Conservation (phyloP, 2,888 invertebrate species). For the Erebia epiphron region DNA sequence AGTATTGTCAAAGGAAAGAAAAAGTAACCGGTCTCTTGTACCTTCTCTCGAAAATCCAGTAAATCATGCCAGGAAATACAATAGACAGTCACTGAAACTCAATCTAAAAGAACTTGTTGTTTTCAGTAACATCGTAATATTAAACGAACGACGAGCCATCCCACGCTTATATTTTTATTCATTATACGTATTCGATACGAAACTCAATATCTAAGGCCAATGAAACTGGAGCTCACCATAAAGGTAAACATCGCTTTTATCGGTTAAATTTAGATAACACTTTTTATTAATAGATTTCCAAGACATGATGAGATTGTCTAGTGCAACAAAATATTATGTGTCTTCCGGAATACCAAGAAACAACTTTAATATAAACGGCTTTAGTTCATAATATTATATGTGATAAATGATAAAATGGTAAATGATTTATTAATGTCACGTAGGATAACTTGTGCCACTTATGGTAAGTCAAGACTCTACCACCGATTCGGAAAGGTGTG, state of each 20-base stretch:
- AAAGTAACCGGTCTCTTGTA: too few species aligned
- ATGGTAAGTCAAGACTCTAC: too few species aligned
- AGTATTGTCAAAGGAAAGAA: too few species aligned
- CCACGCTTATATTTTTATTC: conserved; percentile 18
- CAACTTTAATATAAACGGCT: too few species aligned
- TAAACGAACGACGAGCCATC: background rate
- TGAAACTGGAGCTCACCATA: conserved; percentile 41
- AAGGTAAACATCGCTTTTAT: conserved; percentile 41
- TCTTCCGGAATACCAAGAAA: background rate
- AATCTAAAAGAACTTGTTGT: background rate
- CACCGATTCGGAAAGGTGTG: too few species aligned
- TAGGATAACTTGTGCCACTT: too few species aligned
- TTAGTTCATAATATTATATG: too few species aligned
- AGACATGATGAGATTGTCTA: conserved; percentile 9
- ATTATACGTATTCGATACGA: conserved; percentile 17
- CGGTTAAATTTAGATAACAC: conserved; percentile 37
- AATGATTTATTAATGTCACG: too few species aligned
- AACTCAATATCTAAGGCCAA: conserved; percentile 31
- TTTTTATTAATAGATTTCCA: conserved; percentile 21
- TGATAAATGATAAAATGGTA: too few species aligned
- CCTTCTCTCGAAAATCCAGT: background rate
- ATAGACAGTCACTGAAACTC: conserved; percentile 11
- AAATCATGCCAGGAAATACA: background rate
- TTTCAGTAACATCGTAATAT: conserved; percentile 1
- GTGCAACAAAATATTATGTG: background rate